These are phyloP conservation scores for Ophion costatus DNA, from an alignment of 2,888 invertebrate genomes.

Conservation along the genomic window DNA sequence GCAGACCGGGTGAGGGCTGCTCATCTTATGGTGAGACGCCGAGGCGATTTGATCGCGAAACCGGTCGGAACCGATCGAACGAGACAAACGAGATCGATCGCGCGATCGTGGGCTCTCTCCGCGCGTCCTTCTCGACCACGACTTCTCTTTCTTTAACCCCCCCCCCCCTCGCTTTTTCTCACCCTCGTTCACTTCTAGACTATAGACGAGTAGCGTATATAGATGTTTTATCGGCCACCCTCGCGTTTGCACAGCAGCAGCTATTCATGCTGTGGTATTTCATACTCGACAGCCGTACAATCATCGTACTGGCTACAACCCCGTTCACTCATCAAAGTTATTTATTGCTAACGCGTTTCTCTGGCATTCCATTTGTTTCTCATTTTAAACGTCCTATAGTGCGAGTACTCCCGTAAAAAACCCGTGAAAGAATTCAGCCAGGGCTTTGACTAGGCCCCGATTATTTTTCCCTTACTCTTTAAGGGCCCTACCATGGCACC, in stretches of 20 bases:
- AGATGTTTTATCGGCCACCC: constrained; percentile 17
- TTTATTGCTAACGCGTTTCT: constrained; percentile 13
- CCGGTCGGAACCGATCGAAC: constrained; percentile 66
- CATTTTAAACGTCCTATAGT: no score
- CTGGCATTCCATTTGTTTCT: background rate
- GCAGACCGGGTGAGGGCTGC: constrained; percentile 68
- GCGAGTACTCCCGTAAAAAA: background rate
- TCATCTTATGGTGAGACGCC: constrained; percentile 72
- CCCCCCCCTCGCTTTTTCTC: background rate
- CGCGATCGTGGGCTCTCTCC: constrained; percentile 48
- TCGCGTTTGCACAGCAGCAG: constrained; percentile 25
- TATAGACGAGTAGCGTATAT: constrained; percentile 21
- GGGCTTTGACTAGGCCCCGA: no score
- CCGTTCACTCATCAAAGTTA: constrained; percentile 68
- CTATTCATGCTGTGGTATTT: constrained; percentile 53
- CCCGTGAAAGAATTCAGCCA: no score
- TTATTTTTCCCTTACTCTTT: no score
- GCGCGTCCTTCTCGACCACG: constrained; percentile 7
- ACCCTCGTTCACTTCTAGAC: constrained; percentile 20
- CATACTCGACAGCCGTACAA: constrained; percentile 71
- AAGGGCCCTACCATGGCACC: no score
- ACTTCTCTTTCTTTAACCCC: background rate
- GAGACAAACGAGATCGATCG: constrained; percentile 61
- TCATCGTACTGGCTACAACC: constrained; percentile 65
- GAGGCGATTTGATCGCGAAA: constrained; percentile 73